Base-by-base conservation (phyloP, 37 sponge, comb jelly and placozoan species). In the Amphimedon queenslandica region DNA sequence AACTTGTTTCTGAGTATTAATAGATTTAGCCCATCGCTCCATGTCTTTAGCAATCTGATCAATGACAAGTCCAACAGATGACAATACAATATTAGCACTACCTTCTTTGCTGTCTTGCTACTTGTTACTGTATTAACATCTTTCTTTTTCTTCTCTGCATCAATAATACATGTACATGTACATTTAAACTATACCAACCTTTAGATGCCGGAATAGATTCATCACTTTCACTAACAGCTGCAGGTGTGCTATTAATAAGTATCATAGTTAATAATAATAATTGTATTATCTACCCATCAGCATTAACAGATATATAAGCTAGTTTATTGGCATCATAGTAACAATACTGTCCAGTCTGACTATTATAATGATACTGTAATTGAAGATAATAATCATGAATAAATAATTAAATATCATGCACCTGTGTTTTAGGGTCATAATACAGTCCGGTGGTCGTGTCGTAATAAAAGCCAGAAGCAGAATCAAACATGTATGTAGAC, bases 1-100 rank as follows among this genome's bases (percentile, higher is more conserved):
- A 4, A 35, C 32, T 18, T 81, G 64, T 73, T 87, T 85, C 43
- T 87, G 82, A 27, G 76, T 87, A 74, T 94, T 95, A 24, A 88
- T 78, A 31, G 69, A 78, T 87, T 98, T 95, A 2, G 99, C 96
- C 99, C 99, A 98, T 6, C 99, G 60, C 74, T 94, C 96, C 96
- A 95, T 95, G 75, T 95, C 91, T 79, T 92, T 95, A 28, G 90
- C 90, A 75, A 98, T 95, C 96, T 94, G 53, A 18, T 47, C 57
- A 3, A 60, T 18, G 57, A 28, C n/a, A 57, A 18, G 13, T 47
- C 13, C 13, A 18, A 47, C 53, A 18, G 8, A 18, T 47, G 53
- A 47, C 13, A 8, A 47, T 13, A 47, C 13, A 18, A 18, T 18
- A 8, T 47, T 18, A 47, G 13, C 23, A 30, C 21, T 1, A 87